Conservation (phyloP, 2,113 vertebrate species). For the Paradisaea rubra region DNA sequence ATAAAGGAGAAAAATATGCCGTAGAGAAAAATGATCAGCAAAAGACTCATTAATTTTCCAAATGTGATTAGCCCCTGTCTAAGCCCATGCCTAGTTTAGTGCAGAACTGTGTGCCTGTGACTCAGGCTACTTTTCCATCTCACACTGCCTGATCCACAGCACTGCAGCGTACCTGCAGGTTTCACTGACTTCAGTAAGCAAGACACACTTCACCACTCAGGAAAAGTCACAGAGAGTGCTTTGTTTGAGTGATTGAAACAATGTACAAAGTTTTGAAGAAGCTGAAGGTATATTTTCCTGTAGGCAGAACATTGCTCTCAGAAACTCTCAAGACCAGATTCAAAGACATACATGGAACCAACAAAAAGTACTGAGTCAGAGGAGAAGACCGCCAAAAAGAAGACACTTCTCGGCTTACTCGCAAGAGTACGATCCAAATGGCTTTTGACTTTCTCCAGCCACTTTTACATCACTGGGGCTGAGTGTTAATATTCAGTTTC, state of each 20-base stretch:
- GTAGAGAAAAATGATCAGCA: background rate
- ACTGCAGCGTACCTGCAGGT: background rate
- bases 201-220: background rate
- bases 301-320: background rate
- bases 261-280: background rate
- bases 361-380: background rate
- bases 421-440: background rate
- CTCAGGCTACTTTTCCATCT: background rate
- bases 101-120: background rate
- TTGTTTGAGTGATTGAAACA: background rate
- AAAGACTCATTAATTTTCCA: background rate
- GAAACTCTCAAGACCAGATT: background rate
- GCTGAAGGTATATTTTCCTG: background rate
- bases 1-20: background rate
- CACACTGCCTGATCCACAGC: background rate
- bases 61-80: background rate
- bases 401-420: background rate
- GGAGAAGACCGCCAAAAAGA: rapidly evolving
- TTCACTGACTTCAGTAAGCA: background rate
- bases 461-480: background rate
- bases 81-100: background rate
- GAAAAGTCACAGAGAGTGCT: background rate
- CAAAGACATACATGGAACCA: background rate
- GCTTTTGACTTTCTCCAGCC: background rate
- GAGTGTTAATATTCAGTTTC: background rate